Evolutionary conservation across 2,797 vertebrate species (phyloP), one percentile per base, ranked within the genome.

Genomic region (Argyrosomus regius): DNA sequence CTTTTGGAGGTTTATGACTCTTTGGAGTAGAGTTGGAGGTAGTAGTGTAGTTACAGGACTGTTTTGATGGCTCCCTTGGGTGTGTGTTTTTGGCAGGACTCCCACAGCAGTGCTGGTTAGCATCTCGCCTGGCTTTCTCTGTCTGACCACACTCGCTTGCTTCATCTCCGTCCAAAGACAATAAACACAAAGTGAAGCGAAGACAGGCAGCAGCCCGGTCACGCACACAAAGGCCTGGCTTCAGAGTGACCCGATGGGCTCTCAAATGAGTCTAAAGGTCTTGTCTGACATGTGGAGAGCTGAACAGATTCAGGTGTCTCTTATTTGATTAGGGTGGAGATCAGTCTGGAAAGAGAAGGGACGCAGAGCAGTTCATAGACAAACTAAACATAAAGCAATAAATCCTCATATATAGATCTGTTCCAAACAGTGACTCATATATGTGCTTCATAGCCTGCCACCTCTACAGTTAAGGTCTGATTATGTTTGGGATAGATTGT

Each of bases 101-200:
- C 46, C 43, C 57, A 22, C 58, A 52, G 59, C 78, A 58, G 82
- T 4, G 65, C 60, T 49, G 61, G 69, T 82, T 63, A 83, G 72
- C 65, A 61, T 85, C 89, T 85, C 70, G 52, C 67, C 85, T 72
- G 68, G 60, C 57, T 53, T 71, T 87, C 75, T 67, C 71, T 65
- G 80, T 57, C 85, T 74, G 75, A 57, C 80, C 22, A 58, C 35
- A 4, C 75, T 46, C 75, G 43, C 48, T 75, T 0, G 54, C 82
- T 90, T 92, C 87, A 92, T 93, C 88, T 82, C 53, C 52, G 1
- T 84, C 92, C 88, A 92, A 85, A 80, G 59, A 88, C 70, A 88
- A 90, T 86, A 91, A 90, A 91, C 66, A 50, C 49, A 50, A 35
- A 75, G 81, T 26, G 78, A 74, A 77, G 84, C 45, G 26, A 71